Evolutionary conservation across 2,113 vertebrate genomes (phyloP), one percentile per base, ranked within the genome.

Genomic region (Pimephales promelas): DNA sequence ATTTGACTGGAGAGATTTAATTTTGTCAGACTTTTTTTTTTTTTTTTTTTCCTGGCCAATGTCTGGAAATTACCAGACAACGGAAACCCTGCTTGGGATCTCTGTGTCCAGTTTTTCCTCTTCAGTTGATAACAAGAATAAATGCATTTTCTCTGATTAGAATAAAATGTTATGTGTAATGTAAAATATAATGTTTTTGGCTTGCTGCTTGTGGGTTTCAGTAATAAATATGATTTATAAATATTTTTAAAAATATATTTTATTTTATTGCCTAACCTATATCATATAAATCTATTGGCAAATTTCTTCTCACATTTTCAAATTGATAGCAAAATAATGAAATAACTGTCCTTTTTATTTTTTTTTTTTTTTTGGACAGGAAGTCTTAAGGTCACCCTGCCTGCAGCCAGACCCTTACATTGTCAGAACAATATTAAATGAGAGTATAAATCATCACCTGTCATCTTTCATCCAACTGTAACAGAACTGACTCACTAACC

Each of bases 391-490:
- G 77, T 86, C 86, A 84, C 78, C 76, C 59, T 70, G 82, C 57
- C n/a, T 52, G 40, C 81, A 45, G 66, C 24, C 54, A 66, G 59
- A 49, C n/a, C 28, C 7, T 70, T 70, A 22, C 70, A 70, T 81
- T 57, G 62, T 61, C 68, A 86, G 36, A 47, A 52, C 24, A 52
- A 56, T 52, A 79, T 79, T 85, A 82, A 85, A 77, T 61, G 61
- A 47, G 61, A 1, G 10, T 1, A 45, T 74, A 45, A 85, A 88
- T 86, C 84, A 88, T 82, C 83, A 76, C 36, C 43, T 85, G 57
- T 82, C 79, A 80, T 31, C 84, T 81, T 68, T 83, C 79, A 87
- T 88, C 78, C 61, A 28, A 20, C 77, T 62, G 82, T 74, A 79
- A 79, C 68, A 59, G 59, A 34, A 16, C 1, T 75, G 20, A 24